phyloP scores from a whole-genome alignment of 2,888 invertebrate species.

The Willowsia nigromaculata region DNA sequence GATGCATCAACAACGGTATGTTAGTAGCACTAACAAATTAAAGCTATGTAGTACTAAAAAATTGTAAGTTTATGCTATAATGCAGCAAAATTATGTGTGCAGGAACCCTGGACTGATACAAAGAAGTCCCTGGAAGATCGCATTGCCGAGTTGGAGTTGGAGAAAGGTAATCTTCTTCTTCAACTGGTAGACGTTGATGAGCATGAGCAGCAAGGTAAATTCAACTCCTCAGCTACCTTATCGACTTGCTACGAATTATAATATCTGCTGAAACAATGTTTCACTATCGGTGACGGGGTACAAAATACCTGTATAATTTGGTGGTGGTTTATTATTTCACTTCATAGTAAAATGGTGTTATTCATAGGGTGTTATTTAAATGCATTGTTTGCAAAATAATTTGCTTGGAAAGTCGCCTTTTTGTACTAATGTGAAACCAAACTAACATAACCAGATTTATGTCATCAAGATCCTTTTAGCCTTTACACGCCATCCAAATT shows the following conservation, averaged over 20 bases:
- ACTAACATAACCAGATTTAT: no score
- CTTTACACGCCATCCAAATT: no score
- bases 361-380: neutral
- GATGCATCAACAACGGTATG: neutral
- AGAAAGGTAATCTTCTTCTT: constrained; percentile 94
- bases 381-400: neutral
- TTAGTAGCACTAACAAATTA: neutral
- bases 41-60: no score
- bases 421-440: no score
- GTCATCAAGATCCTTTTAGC: no score
- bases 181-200: constrained; percentile 87
- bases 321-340: constrained; percentile 18
- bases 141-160: constrained; percentile 92
- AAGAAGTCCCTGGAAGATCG: constrained; percentile 78
- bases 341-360: neutral
- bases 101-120: constrained; percentile 67
- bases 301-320: neutral
- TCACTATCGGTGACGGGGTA: constrained; percentile 18
- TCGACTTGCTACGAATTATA: constrained; percentile 1
- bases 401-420: neutral
- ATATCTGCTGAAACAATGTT: neutral
- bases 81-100: neutral
- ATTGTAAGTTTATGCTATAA: neutral
- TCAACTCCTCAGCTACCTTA: constrained; percentile 65
- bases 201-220: constrained; percentile 84